A percentile compares a stretch with the other conserved stretches of the same genome.
Conservation (phyloP, 2,113 vertebrate genomes). For the Scolopax mira region DNA sequence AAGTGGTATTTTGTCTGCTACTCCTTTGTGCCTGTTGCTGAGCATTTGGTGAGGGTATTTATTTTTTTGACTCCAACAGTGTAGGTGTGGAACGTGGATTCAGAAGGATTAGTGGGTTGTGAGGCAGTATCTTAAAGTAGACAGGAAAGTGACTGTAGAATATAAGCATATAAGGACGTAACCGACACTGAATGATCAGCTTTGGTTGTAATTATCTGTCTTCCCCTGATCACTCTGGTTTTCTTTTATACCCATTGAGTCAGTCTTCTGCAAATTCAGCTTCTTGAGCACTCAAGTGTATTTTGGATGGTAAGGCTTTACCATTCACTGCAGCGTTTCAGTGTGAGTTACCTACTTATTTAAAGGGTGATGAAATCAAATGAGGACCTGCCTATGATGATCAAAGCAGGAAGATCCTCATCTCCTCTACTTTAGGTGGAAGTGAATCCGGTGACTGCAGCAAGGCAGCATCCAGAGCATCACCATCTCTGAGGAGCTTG, state of each 20-base stretch:
- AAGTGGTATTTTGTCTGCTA: background rate
- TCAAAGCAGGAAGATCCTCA: background rate
- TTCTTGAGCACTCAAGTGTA: background rate
- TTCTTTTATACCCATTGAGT: background rate
- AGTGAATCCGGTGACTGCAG: accelerated
- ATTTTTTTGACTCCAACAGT: background rate
- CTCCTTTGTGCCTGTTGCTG: background rate
- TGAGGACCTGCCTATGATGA: background rate
- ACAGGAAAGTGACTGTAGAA: background rate
- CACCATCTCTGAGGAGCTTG: accelerated
- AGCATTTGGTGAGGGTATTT: background rate
- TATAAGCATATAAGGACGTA: background rate
- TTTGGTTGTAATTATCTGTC: background rate
- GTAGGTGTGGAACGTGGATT: background rate
- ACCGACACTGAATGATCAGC: accelerated
- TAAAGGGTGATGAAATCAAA: background rate
- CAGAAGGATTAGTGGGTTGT: background rate
- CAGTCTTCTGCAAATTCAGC: background rate
- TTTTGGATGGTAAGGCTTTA: background rate
- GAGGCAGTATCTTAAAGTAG: background rate
- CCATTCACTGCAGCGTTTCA: background rate
- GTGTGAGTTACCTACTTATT: background rate
- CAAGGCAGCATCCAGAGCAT: background rate
- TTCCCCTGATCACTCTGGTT: background rate
- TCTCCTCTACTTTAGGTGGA: background rate